A percentile compares a stretch with the other conserved stretches of the same genome.
These are phyloP conservation scores for Operophtera brumata DNA, from an alignment of 2,888 invertebrate genomes.

Conservation along the genomic window DNA sequence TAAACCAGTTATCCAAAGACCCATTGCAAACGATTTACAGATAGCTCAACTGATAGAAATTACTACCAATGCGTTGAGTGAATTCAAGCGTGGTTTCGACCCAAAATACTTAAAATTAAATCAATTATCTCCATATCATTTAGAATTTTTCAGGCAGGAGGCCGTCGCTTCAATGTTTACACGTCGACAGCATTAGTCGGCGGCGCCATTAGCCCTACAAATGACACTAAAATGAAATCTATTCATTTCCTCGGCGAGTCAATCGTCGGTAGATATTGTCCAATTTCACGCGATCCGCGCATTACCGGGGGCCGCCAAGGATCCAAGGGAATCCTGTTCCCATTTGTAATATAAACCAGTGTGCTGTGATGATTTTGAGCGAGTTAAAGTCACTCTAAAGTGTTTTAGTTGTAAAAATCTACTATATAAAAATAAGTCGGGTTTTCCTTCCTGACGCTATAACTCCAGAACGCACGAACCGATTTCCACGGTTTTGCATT, in stretches of 20 bases:
- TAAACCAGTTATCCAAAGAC: no score
- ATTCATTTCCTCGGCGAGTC: conserved; percentile 78
- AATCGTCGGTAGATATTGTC: conserved; percentile 74
- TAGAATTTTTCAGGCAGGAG: conserved; percentile 13
- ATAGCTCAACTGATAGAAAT: no score
- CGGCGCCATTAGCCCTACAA: conserved; percentile 77
- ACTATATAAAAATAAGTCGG: no score
- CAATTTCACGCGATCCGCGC: conserved; percentile 75
- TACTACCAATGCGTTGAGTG: no score
- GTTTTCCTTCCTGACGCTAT: no score
- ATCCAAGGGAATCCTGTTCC: conserved; percentile 26
- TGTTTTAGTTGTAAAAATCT: no score
- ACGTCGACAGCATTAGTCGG: conserved; percentile 61
- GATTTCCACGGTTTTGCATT: no score
- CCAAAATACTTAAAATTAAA: conserved; percentile 6
- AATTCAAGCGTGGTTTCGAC: no score
- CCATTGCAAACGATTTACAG: no score
- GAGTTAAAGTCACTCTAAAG: not conserved
- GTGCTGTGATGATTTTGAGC: conserved; percentile 6
- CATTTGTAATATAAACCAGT: conserved; percentile 41
- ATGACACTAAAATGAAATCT: conserved; percentile 81
- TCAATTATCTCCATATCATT: conserved; percentile 18
- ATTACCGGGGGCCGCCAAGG: conserved; percentile 48
- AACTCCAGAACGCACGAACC: no score
- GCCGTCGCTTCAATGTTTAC: conserved; percentile 49